Evolutionary conservation across 2,888 invertebrate genomes (phyloP), one percentile per base, ranked within the genome.

Genomic region (Oxystoma pomonae): DNA sequence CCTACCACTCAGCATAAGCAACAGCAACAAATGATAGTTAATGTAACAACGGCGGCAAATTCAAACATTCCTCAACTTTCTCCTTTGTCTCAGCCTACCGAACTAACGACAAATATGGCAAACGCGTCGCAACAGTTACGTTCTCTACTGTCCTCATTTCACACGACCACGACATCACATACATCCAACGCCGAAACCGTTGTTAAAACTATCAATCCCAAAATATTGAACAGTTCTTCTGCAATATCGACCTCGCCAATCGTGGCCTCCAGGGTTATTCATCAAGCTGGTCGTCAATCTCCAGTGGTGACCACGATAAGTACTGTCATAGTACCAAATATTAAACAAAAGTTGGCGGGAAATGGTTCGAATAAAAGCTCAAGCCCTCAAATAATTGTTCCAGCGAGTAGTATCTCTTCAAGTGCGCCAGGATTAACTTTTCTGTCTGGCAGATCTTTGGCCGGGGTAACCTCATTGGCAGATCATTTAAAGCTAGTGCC

Each of bases 81-180:
- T 0, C 90, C 90, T 0, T 75, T 90, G 1, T 89, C 89, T 0
- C 89, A 89, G 74, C 89, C 90, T 0, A 85, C 87, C 1, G 89
- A 90, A 74, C 78, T 90, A 57, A 88, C 89, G 16, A 87, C 88
- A 0, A 89, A 88, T 72, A 87, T 90, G 80, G 88, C 86, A 0
- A 90, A 88, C 73, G 89, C 86, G 0, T 88, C 88, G 0, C 88
- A 89, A 75, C 90, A 89, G 72, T 74, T 89, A 56, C 81, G 88
- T 49, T 86, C 86, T 2, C 82, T 90, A 57, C 81, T 90, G 76
- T 89, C 90, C 0, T 89, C 88, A 0, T 74, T 89, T 35, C 87
- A 86, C 64, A 82, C 86, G 0, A 83, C 85, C 49, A 84, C 86
- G 67, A 80, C 81, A 0, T 78, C 81, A 61, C 81, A 84, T 1